Evolutionary conservation across 2,113 vertebrate genomes (phyloP), one percentile per base, ranked within the genome.

Genomic region (Limnothrissa miodon): DNA sequence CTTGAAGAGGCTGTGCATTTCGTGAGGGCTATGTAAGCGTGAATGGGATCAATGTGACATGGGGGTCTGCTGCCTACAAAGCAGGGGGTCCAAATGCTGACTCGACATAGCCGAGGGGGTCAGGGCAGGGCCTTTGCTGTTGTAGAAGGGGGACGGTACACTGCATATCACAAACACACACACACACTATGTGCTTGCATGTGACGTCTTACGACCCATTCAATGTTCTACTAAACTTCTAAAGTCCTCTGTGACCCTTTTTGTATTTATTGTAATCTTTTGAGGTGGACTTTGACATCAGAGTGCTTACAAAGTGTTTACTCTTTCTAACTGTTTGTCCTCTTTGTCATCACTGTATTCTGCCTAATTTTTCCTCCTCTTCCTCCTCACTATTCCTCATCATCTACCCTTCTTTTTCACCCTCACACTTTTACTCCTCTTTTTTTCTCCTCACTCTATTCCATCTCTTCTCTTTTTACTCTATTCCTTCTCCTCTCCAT

Each of bases 21-120:
- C n/a, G 39, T 51, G 39, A 83, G 78, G 15, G 80, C 70, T 85
- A 83, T 79, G 59, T 83, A 66, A 85, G 59, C 33, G 59, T 29
- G 29, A 66, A 66, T 66, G 59, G 59, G 59, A 66, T 66, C 59
- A 66, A n/a, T 48, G 79, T 86, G 66, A 46, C 59, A 78, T 86
- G 45, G 51, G 66, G 36, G 66, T 23, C 51, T 78, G 51, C 79
- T 81, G 51, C 83, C 81, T 25, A 51, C 42, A 39, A 62, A 81
- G 39, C 39, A 83, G 44, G 25, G 46, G 81, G 62, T 19, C 62
- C 59, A n/a, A 45, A 66, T 45, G 81, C 83, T 81, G 82, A 85
- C 51, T 74, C n/a, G 4, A 66, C 74, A 81, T 44, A 45, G 59
- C 80, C 80, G 79, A 62, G 59, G 85, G 59, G 59, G 59, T 66